Conservation (phyloP, 2,113 vertebrate genomes). For the Sisor rabdophorus region DNA sequence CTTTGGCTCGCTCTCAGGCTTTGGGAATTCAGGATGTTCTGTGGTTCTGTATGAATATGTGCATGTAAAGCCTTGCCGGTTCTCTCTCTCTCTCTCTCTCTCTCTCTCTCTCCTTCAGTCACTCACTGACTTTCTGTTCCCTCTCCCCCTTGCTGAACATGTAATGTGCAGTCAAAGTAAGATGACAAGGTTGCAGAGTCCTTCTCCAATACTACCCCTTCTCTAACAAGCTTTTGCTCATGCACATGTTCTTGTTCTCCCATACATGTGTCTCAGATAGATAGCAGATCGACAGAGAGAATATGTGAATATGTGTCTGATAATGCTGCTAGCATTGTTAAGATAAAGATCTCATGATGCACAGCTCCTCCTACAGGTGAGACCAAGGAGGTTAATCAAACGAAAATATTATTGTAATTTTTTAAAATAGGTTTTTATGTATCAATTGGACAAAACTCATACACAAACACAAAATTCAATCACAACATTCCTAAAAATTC, state of each 20-base stretch:
- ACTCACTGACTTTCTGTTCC: slow-evolving; percentile 37
- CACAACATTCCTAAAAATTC: not conserved
- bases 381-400: slow-evolving; percentile 32
- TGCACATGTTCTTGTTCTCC: slow-evolving; percentile 12
- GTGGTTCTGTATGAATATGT: slow-evolving; percentile 53
- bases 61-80: slow-evolving; percentile 56
- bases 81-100: slow-evolving; percentile 29
- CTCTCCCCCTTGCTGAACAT: slow-evolving; percentile 54
- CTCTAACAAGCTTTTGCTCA: not conserved
- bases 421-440: not conserved
- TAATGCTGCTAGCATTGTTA: not conserved
- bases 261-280: slow-evolving; percentile 39
- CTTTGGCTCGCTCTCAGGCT: slow-evolving; percentile 59
- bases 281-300: slow-evolving; percentile 6
- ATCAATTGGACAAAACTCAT: not conserved
- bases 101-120: slow-evolving; percentile 52
- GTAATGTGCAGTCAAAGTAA: slow-evolving; percentile 45
- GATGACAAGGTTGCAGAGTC: slow-evolving; percentile 21
- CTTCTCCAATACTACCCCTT: not conserved
- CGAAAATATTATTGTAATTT: not conserved
- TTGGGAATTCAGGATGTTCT: slow-evolving; percentile 51
- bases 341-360: slow-evolving; percentile 57
- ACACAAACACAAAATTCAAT: too few relatives aligned
- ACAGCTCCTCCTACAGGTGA: slow-evolving; percentile 79
- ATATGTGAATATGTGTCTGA: not conserved